Evolutionary conservation across 2,113 vertebrate species (phyloP), one percentile per base, ranked within the genome.

Genomic region (Bagarius yarrelli): DNA sequence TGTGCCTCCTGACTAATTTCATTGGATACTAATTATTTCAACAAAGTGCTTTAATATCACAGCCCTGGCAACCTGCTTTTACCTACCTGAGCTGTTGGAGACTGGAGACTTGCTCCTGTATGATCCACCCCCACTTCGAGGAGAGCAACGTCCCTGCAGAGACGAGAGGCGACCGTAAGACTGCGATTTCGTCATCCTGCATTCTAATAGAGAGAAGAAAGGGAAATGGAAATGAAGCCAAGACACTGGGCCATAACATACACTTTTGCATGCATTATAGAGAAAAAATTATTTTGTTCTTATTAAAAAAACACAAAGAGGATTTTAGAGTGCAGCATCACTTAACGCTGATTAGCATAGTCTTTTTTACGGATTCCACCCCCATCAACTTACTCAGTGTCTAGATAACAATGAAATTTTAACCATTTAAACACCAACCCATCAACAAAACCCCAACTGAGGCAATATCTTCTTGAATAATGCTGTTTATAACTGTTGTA

Each of bases 41-140:
- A 19, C n/a, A 63, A 32, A 23, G 9, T 21, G 15, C 4, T 47
- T 47, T 69, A 2, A 69, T n/a, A 47, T 44, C 5, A 1, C 13
- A 69, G 66, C 14, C 14, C n/a, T 70, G 66, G 14, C 34, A 64
- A 18, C 2, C 32, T 11, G n/a, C 25, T 12, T 47, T 12, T 30
- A 21, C 53, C 89, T 89, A 99, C 98, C 96, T 93, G 97, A 98
- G 88, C 96, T 93, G 71, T 91, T 92, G 15, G 97, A 98, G 69
- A 95, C 97, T 1, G 97, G 97, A 47, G 97, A 98, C 86, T 98
- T 98, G 95, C 97, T 98, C 86, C 97, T 94, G 78, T 95, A 91
- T 11, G 96, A 96, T 5, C 94, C 94, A 19, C 95, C 96, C 0
- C 94, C 94, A 81, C 94, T 90, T 91, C 94, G 95, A 55, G 95